Percentiles rank a stretch among this genome's conserved stretches.
Conservation (phyloP, 2,888 invertebrate genomes). For the Pterobdella sp. region DNA sequence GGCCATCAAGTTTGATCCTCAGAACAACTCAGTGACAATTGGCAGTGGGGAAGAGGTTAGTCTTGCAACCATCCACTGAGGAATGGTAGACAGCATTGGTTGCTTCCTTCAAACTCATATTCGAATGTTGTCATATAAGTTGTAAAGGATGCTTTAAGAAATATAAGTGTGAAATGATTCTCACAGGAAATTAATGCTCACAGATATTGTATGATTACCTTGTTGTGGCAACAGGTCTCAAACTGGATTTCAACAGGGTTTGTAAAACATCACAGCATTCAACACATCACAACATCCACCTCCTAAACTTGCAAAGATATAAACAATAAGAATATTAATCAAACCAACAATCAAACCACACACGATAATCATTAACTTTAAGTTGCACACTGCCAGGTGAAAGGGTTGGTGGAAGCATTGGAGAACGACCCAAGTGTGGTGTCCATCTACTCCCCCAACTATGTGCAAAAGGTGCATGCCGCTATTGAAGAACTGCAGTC, state of each 20-base stretch:
- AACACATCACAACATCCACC: neutral
- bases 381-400: slow-evolving; percentile 61
- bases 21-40: slow-evolving; percentile 63
- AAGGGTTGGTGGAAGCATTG: slow-evolving; percentile 73
- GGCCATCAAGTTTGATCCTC: slow-evolving; percentile 66
- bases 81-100: too few species aligned
- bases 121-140: too few species aligned
- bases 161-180: neutral
- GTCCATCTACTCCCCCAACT: slow-evolving; percentile 75
- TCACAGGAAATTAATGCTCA: slow-evolving; percentile 35
- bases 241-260: slow-evolving; percentile 71
- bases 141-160: neutral
- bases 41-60: slow-evolving; percentile 58
- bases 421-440: slow-evolving; percentile 64
- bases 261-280: neutral
- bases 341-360: neutral
- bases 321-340: neutral
- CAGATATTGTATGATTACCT: slow-evolving; percentile 68
- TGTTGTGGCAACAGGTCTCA: slow-evolving; percentile 73
- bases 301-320: neutral
- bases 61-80: neutral
- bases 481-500: slow-evolving; percentile 67
- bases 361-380: neutral
- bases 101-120: too few species aligned
- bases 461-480: slow-evolving; percentile 69